Percentiles rank a stretch among this genome's conserved stretches.
Conservation (phyloP, 92 coral and sea anemone species). For the Porites divaricata region DNA sequence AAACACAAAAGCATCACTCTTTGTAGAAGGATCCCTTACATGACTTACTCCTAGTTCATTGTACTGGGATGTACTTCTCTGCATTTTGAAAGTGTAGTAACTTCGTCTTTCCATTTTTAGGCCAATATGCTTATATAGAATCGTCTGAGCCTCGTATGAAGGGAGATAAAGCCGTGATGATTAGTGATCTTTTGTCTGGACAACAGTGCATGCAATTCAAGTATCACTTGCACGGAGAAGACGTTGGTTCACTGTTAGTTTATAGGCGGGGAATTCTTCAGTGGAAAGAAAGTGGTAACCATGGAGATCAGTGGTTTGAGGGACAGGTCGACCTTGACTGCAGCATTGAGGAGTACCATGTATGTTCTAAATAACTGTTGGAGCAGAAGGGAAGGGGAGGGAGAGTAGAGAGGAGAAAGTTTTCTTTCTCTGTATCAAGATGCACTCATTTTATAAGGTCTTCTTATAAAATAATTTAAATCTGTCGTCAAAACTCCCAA, state of each 20-base stretch:
- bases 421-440: too few relatives aligned
- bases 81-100: not conserved
- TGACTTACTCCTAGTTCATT: too few relatives aligned
- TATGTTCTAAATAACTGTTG: not conserved
- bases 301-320: slow-evolving; percentile 85
- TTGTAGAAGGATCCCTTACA: too few relatives aligned
- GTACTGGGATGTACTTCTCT: too few relatives aligned
- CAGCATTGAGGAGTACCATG: slow-evolving; percentile 54
- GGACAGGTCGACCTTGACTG: slow-evolving; percentile 65
- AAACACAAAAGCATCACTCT: too few relatives aligned
- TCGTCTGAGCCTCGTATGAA: slow-evolving; percentile 83
- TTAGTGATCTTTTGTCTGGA: slow-evolving; percentile 67
- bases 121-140: slow-evolving; percentile 81
- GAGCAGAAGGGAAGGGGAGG: too few relatives aligned
- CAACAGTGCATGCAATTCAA: slow-evolving; percentile 81
- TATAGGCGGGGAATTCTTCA: slow-evolving; percentile 76
- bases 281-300: slow-evolving; percentile 84
- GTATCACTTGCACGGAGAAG: slow-evolving; percentile 92
- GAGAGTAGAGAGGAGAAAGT: too few relatives aligned
- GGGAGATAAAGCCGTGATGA: slow-evolving; percentile 85
- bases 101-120: slow-evolving; percentile 24
- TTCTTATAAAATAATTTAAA: too few relatives aligned
- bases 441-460: too few relatives aligned
- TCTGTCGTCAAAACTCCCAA: too few relatives aligned
- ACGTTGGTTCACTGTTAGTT: slow-evolving; percentile 79